Evolutionary conservation across 37 sponge, comb jelly and placozoan species (phyloP).

Genomic region (Aphrocallistes beatrix): DNA sequence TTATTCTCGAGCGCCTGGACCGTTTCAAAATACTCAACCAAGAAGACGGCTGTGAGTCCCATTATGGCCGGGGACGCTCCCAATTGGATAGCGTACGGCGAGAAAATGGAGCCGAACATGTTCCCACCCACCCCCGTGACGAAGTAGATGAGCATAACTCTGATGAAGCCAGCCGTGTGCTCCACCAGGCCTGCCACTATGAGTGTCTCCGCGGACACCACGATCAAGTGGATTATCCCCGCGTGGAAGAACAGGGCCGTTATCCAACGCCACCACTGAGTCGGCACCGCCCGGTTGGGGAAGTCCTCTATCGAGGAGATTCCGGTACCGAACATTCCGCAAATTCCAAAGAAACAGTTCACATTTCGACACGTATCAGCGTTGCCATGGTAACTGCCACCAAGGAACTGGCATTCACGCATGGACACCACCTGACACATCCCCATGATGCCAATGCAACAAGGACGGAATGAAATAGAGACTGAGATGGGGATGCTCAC

Average conservation of each 20-base stretch:
- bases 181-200: conserved; percentile 86
- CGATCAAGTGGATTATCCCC: conserved; percentile 62
- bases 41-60: conserved; percentile 76
- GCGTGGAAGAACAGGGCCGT: conserved; percentile 66
- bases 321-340: conserved; percentile 60
- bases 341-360: conserved; percentile 72
- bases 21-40: conserved; percentile 82
- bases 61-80: conserved; percentile 68
- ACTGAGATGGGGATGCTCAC: background rate
- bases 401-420: conserved; percentile 48
- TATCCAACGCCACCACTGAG: conserved; percentile 80
- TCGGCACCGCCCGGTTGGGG: conserved; percentile 30
- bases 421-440: conserved; percentile 40
- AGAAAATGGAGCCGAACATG: conserved; percentile 71
- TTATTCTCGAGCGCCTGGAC: conserved; percentile 72
- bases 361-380: conserved; percentile 44
- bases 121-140: conserved; percentile 83
- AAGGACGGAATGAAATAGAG: conserved; percentile 51
- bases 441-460: conserved; percentile 76
- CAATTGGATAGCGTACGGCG: conserved; percentile 73
- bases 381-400: conserved; percentile 42
- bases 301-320: conserved; percentile 15
- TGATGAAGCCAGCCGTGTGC: conserved; percentile 75
- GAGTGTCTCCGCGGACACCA: conserved; percentile 53
- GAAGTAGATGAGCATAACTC: conserved; percentile 76